Evolutionary conservation across 2,797 vertebrate species (phyloP), one percentile per base, ranked within the genome.

Genomic region (Galago senegalensis): DNA sequence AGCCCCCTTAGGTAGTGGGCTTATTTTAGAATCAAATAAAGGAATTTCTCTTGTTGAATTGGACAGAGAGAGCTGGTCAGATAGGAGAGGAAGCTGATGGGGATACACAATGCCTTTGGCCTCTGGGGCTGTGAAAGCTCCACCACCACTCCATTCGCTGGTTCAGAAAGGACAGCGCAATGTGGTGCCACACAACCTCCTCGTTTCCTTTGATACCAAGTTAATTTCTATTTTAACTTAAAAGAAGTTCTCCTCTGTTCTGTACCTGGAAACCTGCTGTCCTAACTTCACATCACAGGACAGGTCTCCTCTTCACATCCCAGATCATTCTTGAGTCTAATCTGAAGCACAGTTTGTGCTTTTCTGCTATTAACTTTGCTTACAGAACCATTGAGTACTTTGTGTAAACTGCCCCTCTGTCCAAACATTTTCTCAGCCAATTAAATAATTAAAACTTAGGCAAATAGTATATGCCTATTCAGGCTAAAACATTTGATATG

Each of bases 351-450:
- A 16, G 90, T 97, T 97, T 46, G 60, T 94, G 40, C 84, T 97
- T 92, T 81, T 96, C 96, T 97, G 29, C 75, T 97, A 85, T 96
- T 89, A 97, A 92, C 46, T 58, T 96, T 97, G 43, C 18, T 89
- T 5, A 77, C 11, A 89, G 84, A 96, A 97, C 61, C 98, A 96
- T 95, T 97, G 97, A 98, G 96, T 90, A 97, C 97, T 97, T 97
- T 97, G 63, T 91, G 43, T 89, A 97, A 97, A 95, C 96, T 96
- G 89, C 96, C 91, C 98, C 93, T 94, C 93, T 95, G 94, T 97
- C 94, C 97, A 97, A 98, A 96, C 93, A 7, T 13, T 95, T 97
- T 96, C 98, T 98, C 96, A 98, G 92, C 63, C 98, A 98, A 98
- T 97, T 97, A 97, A 91, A 90, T 97, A 82, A 98, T 96, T 96